phyloP scores from a whole-genome alignment of 1,140 invertebrate genomes.

The Armadillidium nasatum region DNA sequence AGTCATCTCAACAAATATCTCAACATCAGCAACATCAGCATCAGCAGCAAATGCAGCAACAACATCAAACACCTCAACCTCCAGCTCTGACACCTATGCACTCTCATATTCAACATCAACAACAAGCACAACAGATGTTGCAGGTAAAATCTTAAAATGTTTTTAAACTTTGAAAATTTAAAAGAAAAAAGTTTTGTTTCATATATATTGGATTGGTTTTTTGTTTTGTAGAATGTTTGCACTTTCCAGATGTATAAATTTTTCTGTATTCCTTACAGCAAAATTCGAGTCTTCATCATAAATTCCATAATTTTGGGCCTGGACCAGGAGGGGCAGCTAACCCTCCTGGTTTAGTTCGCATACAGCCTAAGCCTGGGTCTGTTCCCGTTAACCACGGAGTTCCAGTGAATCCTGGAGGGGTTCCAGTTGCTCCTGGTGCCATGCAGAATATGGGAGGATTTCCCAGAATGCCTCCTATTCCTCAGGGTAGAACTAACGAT shows the following conservation, averaged over 20 bases:
- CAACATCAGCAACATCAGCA: constrained; percentile 28
- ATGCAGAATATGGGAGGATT: constrained; percentile 14
- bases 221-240: too few relatives aligned
- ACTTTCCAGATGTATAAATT: too few relatives aligned
- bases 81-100: constrained; percentile 46
- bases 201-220: too few relatives aligned
- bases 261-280: not conserved
- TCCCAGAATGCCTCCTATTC: constrained; percentile 35
- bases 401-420: constrained; percentile 14
- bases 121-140: constrained; percentile 48
- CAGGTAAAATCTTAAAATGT: constrained; percentile 18
- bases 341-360: constrained; percentile 42
- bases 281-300: constrained; percentile 32
- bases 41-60: constrained; percentile 20
- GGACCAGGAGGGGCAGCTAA: constrained; percentile 36
- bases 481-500: constrained; percentile 35
- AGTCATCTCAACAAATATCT: constrained; percentile 18
- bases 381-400: not conserved
- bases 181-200: too few relatives aligned
- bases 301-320: constrained; percentile 40
- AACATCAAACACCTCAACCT: constrained; percentile 36
- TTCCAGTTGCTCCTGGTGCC: not conserved
- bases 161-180: not conserved
- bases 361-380: constrained; percentile 39
- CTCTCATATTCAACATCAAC: constrained; percentile 50